These are phyloP conservation scores for Subanguina moxae DNA, from an alignment of 1,140 invertebrate species.

Conservation along the genomic window DNA sequence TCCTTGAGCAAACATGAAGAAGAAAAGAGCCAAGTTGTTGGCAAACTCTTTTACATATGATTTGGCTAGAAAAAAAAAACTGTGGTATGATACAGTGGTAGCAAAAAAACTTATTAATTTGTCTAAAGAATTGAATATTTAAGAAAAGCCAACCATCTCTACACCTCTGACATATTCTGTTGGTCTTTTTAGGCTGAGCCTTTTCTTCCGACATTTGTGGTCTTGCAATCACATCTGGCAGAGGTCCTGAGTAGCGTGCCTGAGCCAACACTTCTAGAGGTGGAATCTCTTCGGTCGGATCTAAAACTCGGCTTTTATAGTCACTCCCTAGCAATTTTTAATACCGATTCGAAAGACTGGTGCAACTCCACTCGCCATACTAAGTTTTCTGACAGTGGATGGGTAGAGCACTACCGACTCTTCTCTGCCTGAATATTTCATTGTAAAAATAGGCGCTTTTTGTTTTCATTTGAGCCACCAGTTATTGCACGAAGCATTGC, in stretches of 20 bases:
- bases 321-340: too few relatives aligned
- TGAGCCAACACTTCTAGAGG: too few relatives aligned
- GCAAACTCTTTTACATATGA: constrained; percentile 29
- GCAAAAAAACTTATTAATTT: background rate
- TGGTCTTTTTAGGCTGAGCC: background rate
- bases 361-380: background rate
- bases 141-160: background rate
- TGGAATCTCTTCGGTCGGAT: too few relatives aligned
- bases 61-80: constrained; percentile 33
- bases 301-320: too few relatives aligned
- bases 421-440: background rate
- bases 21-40: constrained; percentile 64
- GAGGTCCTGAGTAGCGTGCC: too few relatives aligned
- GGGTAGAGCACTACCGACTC: background rate
- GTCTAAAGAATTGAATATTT: background rate
- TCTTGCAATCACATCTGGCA: too few relatives aligned
- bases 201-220: constrained; percentile 3
- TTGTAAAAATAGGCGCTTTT: background rate
- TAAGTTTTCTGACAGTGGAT: background rate
- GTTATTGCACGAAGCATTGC: constrained; percentile 10
- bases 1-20: constrained; percentile 73
- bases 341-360: too few relatives aligned
- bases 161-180: background rate
- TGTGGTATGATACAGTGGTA: background rate
- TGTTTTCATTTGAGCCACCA: too few relatives aligned